A percentile compares a stretch with the other conserved stretches of the same genome.
Conservation (phyloP, 2,888 invertebrate genomes). For the Ischnura elegans region DNA sequence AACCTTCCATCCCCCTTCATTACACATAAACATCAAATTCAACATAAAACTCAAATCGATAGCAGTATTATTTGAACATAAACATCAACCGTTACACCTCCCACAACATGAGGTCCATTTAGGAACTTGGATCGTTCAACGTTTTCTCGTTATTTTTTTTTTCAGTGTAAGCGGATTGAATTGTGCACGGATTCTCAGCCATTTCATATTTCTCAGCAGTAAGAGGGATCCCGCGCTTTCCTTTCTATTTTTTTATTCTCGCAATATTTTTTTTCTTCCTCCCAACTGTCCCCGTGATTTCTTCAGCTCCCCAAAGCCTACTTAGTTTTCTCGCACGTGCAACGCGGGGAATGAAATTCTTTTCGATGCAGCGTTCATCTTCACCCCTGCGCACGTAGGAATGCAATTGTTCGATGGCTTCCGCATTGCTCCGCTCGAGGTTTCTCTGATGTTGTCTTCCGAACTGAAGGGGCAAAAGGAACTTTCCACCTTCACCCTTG, state of each 20-base stretch:
- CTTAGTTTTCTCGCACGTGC: background rate
- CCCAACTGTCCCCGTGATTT: background rate
- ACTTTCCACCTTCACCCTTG: background rate
- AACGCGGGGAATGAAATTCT: background rate
- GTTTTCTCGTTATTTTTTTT: background rate
- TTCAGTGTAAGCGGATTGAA: background rate
- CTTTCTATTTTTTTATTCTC: background rate
- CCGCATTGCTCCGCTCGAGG: constrained; percentile 1
- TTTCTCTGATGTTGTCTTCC: background rate
- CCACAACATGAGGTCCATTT: too few species aligned
- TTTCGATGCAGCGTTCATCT: constrained; percentile 17
- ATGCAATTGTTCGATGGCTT: background rate
- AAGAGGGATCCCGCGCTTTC: background rate
- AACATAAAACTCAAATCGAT: too few species aligned
- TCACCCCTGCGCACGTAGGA: background rate
- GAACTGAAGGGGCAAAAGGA: background rate
- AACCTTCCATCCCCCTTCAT: too few species aligned
- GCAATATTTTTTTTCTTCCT: background rate
- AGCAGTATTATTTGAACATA: too few species aligned
- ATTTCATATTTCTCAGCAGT: background rate
- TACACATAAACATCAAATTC: too few species aligned
- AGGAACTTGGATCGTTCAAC: background rate
- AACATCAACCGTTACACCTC: too few species aligned
- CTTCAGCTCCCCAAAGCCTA: background rate
- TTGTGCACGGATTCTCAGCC: background rate